phyloP scores from a whole-genome alignment of 2,888 invertebrate genomes.

The Epinotia bilunana region DNA sequence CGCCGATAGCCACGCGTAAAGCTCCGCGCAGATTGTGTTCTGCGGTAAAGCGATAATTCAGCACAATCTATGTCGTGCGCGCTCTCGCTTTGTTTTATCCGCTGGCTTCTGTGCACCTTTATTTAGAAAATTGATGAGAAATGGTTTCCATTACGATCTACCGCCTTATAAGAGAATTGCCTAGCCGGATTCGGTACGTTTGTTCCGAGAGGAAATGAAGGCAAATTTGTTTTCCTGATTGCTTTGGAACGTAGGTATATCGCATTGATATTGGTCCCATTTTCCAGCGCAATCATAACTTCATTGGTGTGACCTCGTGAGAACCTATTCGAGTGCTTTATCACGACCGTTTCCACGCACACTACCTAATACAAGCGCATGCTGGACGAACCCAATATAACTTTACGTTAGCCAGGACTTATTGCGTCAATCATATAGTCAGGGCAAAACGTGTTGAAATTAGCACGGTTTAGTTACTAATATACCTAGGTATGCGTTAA shows the following conservation, averaged over 20 bases:
- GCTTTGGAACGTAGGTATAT: slow-evolving; percentile 73
- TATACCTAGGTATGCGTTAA: neutral
- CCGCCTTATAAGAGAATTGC: slow-evolving; percentile 80
- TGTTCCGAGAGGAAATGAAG: slow-evolving; percentile 80
- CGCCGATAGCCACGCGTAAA: slow-evolving; percentile 43
- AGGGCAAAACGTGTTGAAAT: neutral
- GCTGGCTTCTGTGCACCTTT: slow-evolving; percentile 84
- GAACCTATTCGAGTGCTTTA: slow-evolving; percentile 57
- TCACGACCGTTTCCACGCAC: slow-evolving; percentile 30
- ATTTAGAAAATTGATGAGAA: slow-evolving; percentile 85
- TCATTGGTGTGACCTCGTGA: slow-evolving; percentile 74
- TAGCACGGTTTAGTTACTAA: neutral
- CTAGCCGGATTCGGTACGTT: slow-evolving; percentile 67
- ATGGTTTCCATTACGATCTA: slow-evolving; percentile 83
- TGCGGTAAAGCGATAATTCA: slow-evolving; percentile 85
- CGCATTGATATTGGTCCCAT: slow-evolving; percentile 80
- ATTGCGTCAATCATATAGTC: slow-evolving; percentile 16
- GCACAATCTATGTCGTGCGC: slow-evolving; percentile 84
- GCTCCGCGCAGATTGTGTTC: slow-evolving; percentile 76
- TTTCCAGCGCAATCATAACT: slow-evolving; percentile 76
- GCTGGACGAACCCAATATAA: slow-evolving; percentile 16
- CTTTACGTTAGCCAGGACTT: slow-evolving; percentile 23
- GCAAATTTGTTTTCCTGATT: slow-evolving; percentile 84
- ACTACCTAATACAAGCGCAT: slow-evolving; percentile 26
- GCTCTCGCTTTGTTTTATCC: slow-evolving; percentile 82